These are phyloP conservation scores for Pseudonaja textilis DNA, from an alignment of 2,113 vertebrate genomes.

Conservation along the genomic window DNA sequence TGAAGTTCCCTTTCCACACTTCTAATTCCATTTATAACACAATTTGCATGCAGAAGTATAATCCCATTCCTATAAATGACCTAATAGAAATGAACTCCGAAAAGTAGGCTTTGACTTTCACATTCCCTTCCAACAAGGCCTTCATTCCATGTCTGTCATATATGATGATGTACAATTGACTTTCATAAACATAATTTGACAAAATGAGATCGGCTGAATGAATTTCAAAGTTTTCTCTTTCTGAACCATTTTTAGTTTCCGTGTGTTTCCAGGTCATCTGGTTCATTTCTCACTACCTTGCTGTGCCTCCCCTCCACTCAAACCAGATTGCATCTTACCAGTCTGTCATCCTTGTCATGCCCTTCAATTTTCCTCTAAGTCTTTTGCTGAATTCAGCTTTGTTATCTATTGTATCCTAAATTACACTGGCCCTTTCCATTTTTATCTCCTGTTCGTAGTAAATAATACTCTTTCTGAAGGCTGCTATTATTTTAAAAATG, in stretches of 20 bases:
- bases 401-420: constrained; percentile 55
- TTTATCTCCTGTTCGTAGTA: constrained; percentile 31
- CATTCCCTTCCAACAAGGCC: constrained; percentile 23
- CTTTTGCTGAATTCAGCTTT: constrained; percentile 43
- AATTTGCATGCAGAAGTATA: not conserved
- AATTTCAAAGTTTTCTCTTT: constrained; percentile 53
- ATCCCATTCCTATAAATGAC: constrained; percentile 32
- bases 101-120: constrained; percentile 42
- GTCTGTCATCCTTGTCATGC: constrained; percentile 40
- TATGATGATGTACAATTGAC: constrained; percentile 47
- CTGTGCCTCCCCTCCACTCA: constrained; percentile 10
- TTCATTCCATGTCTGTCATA: constrained; percentile 30
- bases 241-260: constrained; percentile 47
- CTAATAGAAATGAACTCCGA: constrained; percentile 16
- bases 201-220: constrained; percentile 54
- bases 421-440: constrained; percentile 44
- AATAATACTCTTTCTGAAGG: constrained; percentile 25
- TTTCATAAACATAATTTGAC: constrained; percentile 52
- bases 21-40: not conserved
- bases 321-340: constrained; percentile 38
- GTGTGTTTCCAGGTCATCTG: constrained; percentile 57
- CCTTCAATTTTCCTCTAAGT: constrained; percentile 40
- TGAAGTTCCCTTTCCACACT: too few relatives aligned
- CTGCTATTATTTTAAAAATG: constrained; percentile 30
- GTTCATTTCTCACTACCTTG: constrained; percentile 51